Evolutionary conservation across 1,140 invertebrate genomes (phyloP), one percentile per base, ranked within the genome.

Genomic region (Caenorhabditis tropicalis): DNA sequence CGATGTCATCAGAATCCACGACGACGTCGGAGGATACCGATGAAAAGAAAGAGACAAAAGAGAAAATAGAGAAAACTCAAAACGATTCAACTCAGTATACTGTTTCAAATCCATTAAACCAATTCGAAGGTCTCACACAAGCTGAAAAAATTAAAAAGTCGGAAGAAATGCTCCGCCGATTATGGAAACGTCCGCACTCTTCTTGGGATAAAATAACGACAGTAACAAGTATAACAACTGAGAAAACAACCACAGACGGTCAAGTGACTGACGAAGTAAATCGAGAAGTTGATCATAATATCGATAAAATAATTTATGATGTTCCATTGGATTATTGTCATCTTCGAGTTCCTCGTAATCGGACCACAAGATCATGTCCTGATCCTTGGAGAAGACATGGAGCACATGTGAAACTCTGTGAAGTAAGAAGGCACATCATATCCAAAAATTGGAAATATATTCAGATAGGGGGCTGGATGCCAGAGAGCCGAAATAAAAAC

Each of bases 321-420:
- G 24, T 74, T 43, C 65, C 65, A 24, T 24, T 74, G 6, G 65
- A 74, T 36, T 74, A 74, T 21, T 74, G 65, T 43, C 65, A 46
- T 46, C 36, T 74, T 15, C 0, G 36, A 74, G 36, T 74, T 43
- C 65, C 65, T 19, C 33, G 36, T n/a, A 15, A 5, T 9, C 36
- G 65, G 2, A 74, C 65, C 0, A 9, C 65, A 7, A 15, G 65
- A 43, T 74, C 65, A 10, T 74, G 65, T 74, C 65, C 65, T 3
- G 65, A 74, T 74, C 65, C 65, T 19, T 74, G 65, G 65, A 74
- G 65, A 46, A 39, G 36, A 27, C 36, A 74, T 31, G 65, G 65
- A 24, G 65, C 65, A 19, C 65, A 74, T 74, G 65, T 74, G 10
- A 74, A 74, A 24, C 29, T 74, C 15, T 74, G 65, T 43, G 65